These are phyloP conservation scores for Plestiodon gilberti DNA, from an alignment of 2,113 vertebrate genomes.

Conservation along the genomic window DNA sequence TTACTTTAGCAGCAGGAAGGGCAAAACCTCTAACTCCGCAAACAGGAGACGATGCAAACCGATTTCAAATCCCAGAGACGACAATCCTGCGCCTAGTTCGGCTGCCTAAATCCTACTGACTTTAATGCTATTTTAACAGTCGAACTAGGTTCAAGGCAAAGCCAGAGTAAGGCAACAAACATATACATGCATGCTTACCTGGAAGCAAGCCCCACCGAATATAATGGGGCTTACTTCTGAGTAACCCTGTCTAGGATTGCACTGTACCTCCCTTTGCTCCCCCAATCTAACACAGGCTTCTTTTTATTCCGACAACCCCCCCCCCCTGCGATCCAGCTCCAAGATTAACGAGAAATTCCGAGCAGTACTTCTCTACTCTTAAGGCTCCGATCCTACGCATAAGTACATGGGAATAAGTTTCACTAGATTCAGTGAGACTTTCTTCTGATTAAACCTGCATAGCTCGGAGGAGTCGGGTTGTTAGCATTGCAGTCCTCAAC, in stretches of 20 bases:
- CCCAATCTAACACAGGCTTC: too few species aligned
- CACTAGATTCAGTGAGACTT: neutral
- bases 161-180: too few species aligned
- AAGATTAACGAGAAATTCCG: neutral
- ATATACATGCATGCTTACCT: too few species aligned
- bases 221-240: too few species aligned
- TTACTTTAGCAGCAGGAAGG: neutral
- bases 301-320: neutral
- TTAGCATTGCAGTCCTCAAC: neutral
- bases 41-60: neutral
- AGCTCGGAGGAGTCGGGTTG: neutral
- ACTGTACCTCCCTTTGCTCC: too few species aligned
- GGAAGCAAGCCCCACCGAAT: too few species aligned
- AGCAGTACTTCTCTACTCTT: neutral
- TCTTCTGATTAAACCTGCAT: neutral
- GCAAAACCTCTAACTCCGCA: neutral
- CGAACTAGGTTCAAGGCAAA: too few species aligned
- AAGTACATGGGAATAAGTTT: neutral
- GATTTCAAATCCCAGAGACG: neutral
- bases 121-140: neutral
- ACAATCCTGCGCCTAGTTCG: neutral
- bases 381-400: neutral
- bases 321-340: neutral
- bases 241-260: too few species aligned
- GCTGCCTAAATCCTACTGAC: neutral